Evolutionary conservation across 2,888 invertebrate genomes (phyloP).

Genomic region (Pristionchus arcanus): DNA sequence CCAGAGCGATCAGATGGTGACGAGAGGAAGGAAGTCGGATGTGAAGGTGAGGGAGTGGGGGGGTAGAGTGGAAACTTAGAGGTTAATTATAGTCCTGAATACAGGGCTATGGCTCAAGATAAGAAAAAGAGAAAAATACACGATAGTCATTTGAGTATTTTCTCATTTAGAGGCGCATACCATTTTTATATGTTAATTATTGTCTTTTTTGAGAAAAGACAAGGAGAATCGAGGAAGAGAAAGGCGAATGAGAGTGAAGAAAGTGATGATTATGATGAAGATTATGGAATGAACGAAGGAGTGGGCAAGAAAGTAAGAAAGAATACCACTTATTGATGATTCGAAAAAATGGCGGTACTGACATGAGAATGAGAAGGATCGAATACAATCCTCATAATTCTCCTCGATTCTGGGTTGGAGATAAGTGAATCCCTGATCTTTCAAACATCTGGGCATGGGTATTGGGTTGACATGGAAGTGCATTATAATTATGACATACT

Average conservation of each 20-base stretch:
- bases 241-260: not conserved
- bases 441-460: too few species aligned
- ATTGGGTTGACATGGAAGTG: too few species aligned
- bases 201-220: not conserved
- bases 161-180: not conserved
- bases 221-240: not conserved
- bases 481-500: too few species aligned
- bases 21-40: too few species aligned
- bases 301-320: not conserved
- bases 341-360: not conserved
- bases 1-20: too few species aligned
- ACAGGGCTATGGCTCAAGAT: not conserved
- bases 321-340: not conserved
- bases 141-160: not conserved
- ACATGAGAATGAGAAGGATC: too few species aligned
- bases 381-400: too few species aligned
- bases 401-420: too few species aligned
- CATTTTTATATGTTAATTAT: not conserved
- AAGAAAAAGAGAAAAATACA: not conserved
- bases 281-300: not conserved
- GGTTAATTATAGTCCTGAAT: not conserved
- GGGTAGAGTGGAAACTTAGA: not conserved
- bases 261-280: not conserved
- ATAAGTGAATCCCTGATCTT: too few species aligned
- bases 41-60: too few species aligned